phyloP scores from a whole-genome alignment of 2,888 invertebrate genomes.

The Oscheius onirici region DNA sequence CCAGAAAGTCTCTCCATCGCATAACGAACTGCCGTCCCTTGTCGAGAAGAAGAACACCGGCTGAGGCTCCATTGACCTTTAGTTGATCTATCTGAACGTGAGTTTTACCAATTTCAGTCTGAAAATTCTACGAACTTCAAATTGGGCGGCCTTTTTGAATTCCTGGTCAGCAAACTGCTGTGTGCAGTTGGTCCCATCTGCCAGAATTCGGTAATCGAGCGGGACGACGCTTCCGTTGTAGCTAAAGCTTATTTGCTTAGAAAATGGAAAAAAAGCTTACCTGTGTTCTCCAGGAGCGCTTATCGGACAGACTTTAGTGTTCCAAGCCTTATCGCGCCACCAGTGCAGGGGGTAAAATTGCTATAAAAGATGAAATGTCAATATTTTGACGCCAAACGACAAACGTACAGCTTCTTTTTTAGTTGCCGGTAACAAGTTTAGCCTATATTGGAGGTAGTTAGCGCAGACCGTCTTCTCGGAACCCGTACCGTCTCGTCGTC shows the following conservation, averaged over 20 bases:
- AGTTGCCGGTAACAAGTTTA: slow-evolving; percentile 31
- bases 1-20: slow-evolving; percentile 54
- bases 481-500: background rate
- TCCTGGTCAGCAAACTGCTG: slow-evolving; percentile 21
- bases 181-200: slow-evolving; percentile 42
- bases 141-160: slow-evolving; percentile 43
- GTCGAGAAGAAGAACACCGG: slow-evolving; percentile 43
- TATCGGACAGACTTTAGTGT: slow-evolving; percentile 37
- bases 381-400: background rate
- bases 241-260: slow-evolving; percentile 3
- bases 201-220: slow-evolving; percentile 45
- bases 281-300: background rate
- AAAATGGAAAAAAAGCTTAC: background rate
- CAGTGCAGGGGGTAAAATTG: slow-evolving; percentile 21
- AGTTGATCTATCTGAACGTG: slow-evolving; percentile 39
- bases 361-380: slow-evolving; percentile 19
- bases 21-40: slow-evolving; percentile 40
- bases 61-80: slow-evolving; percentile 30
- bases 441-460: slow-evolving; percentile 65
- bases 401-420: slow-evolving; percentile 39
- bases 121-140: background rate
- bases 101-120: background rate
- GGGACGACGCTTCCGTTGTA: slow-evolving; percentile 37
- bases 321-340: slow-evolving; percentile 29
- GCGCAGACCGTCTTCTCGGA: slow-evolving; percentile 47